Evolutionary conservation across 2,113 vertebrate species (phyloP).

Genomic region (Arenaria interpres): DNA sequence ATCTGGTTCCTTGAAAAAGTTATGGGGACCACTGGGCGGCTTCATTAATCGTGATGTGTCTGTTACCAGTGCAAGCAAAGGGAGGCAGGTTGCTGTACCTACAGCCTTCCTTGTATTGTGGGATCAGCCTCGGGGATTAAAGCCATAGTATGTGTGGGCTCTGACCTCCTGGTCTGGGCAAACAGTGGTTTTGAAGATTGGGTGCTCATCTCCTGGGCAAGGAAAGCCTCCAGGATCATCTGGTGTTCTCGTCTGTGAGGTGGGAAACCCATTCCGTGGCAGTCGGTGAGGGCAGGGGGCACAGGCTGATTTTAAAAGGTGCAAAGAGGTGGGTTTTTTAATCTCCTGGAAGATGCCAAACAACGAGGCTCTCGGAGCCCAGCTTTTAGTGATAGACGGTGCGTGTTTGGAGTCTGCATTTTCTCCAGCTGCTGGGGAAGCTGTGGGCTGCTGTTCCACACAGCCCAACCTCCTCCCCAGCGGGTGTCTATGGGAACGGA

Average conservation of each 20-base stretch:
- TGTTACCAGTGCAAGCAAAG: fast-evolving
- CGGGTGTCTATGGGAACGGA: background rate
- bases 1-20: background rate
- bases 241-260: fast-evolving
- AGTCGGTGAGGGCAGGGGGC: background rate
- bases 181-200: background rate
- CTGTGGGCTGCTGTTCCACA: background rate
- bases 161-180: background rate
- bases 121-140: background rate
- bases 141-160: fast-evolving
- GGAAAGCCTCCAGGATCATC: background rate
- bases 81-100: background rate
- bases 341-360: background rate
- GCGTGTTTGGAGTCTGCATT: background rate
- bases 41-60: fast-evolving
- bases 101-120: fast-evolving
- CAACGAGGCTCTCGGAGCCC: background rate
- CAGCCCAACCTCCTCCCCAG: background rate
- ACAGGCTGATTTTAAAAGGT: background rate
- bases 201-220: background rate
- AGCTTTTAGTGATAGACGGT: background rate
- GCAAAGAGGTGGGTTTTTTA: background rate
- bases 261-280: background rate
- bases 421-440: background rate
- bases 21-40: fast-evolving